phyloP scores from a whole-genome alignment of 1,140 invertebrate species.

The Cepaea nemoralis region DNA sequence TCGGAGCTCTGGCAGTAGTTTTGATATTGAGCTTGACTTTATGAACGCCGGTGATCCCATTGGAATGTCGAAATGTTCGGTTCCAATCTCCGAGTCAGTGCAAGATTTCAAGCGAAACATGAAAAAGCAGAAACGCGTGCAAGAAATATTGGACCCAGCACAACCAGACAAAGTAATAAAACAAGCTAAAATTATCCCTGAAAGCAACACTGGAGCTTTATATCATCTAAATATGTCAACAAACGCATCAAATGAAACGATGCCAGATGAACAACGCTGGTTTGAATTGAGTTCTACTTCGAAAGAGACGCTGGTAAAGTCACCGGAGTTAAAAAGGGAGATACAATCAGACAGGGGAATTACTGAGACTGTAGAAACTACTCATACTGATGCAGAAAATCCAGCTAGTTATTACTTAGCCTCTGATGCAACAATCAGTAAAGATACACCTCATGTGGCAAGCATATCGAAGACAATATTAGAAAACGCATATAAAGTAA shows the following conservation, averaged over 20 bases:
- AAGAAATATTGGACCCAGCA: background rate
- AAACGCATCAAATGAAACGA: too few species aligned
- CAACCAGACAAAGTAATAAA: background rate
- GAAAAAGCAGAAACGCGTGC: background rate
- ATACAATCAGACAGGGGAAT: too few species aligned
- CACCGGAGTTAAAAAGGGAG: too few species aligned
- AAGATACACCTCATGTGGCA: background rate
- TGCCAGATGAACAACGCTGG: too few species aligned
- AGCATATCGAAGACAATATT: background rate
- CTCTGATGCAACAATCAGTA: too few species aligned
- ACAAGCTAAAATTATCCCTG: background rate
- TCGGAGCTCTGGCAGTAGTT: background rate
- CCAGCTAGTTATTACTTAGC: too few species aligned
- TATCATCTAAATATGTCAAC: too few species aligned
- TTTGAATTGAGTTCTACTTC: too few species aligned
- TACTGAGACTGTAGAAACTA: too few species aligned
- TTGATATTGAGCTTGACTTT: constrained; percentile 29
- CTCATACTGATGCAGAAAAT: too few species aligned
- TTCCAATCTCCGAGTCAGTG: background rate
- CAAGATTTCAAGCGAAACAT: background rate
- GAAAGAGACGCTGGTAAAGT: too few species aligned
- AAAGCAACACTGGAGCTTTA: background rate
- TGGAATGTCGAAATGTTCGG: background rate
- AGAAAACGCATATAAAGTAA: background rate
- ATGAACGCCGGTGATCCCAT: background rate